Base-by-base conservation (phyloP, 1,140 invertebrate genomes). In the Drosophila watanabei region DNA sequence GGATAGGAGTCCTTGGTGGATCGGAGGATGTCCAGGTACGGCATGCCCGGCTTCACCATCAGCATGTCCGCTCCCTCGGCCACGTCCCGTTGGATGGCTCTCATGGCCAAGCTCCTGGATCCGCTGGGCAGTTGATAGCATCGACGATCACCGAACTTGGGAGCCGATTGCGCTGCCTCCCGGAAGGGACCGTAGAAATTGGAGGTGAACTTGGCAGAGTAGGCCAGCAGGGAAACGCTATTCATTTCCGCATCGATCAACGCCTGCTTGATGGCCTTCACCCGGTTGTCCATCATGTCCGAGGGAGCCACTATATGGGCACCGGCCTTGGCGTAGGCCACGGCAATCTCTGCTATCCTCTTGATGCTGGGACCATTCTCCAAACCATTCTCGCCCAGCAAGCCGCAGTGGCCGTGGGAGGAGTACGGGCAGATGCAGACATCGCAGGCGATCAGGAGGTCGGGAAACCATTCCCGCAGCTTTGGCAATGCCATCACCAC, bases 261-360 rank as follows among this genome's bases (percentile, higher is more conserved):
- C 16, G 94, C 92, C 52, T 95, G 93, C 94, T 99, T 99, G 54
- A 99, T 99, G 0, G 97, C 96, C 62, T 95, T 95, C 78, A 99
- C 96, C 73, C 98, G 95, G 32, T 98, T 98, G 94, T 99, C 99
- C 98, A 99, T 99, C 98, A 99, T 99, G 92, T 99, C 98, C 0
- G 98, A 99, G 13, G 98, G 98, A 11, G 98, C 98, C 11, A 99
- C 95, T 52, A 99, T 96, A 77, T 99, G 97, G 61, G 97, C 98
- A 65, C 98, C 98, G 90, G 97, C 97, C 94, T 96, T 95, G 14
- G 98, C 98, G 94, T 99, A 99, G 24, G 95, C 94, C 2, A 98
- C 94, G 18, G 98, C 96, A 49, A 99, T 95, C 93, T 98, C 95
- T n/a, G 97, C 96, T 41, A 99, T 95, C 76, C 98, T 94, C 89